Evolutionary conservation across 2,888 invertebrate genomes (phyloP).

Genomic region (Oscheius onirici): DNA sequence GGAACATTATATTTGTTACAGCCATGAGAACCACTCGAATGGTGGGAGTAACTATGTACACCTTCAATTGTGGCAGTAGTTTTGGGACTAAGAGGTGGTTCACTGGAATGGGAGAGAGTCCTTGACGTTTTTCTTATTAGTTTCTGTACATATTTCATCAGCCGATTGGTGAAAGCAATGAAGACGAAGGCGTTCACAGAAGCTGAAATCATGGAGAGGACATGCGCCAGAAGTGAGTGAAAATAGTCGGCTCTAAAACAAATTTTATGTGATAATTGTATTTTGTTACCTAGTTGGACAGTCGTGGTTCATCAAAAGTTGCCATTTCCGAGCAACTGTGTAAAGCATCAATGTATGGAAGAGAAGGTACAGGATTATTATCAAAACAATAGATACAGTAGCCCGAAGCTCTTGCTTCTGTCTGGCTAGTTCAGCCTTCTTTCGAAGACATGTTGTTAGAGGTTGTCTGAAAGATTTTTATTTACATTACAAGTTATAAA

Average conservation of each 20-base stretch:
- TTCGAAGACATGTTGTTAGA: slow-evolving; percentile 51
- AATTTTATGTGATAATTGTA: neutral
- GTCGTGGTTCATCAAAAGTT: slow-evolving; percentile 60
- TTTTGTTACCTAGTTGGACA: slow-evolving; percentile 63
- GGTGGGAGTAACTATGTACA: slow-evolving; percentile 25
- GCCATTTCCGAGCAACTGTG: slow-evolving; percentile 67
- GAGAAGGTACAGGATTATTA: slow-evolving; percentile 68
- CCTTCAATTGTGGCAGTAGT: slow-evolving; percentile 61
- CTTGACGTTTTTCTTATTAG: slow-evolving; percentile 69
- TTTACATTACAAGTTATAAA: neutral
- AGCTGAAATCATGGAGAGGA: slow-evolving; percentile 69
- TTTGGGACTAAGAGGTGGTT: slow-evolving; percentile 66
- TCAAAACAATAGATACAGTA: slow-evolving; percentile 66
- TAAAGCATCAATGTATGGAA: slow-evolving; percentile 67
- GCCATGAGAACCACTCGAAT: slow-evolving; percentile 13
- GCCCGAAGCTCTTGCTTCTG: slow-evolving; percentile 66
- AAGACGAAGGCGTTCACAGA: slow-evolving; percentile 71
- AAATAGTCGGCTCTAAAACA: slow-evolving; percentile 69
- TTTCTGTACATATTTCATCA: slow-evolving; percentile 63
- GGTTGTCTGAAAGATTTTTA: slow-evolving; percentile 43
- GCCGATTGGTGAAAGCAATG: slow-evolving; percentile 69
- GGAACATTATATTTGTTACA: slow-evolving; percentile 22
- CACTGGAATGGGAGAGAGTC: slow-evolving; percentile 66
- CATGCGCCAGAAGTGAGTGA: slow-evolving; percentile 63
- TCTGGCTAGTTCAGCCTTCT: slow-evolving; percentile 59